Evolutionary conservation across 1,140 invertebrate genomes (phyloP).

Genomic region (Acyrthosiphon pisum): DNA sequence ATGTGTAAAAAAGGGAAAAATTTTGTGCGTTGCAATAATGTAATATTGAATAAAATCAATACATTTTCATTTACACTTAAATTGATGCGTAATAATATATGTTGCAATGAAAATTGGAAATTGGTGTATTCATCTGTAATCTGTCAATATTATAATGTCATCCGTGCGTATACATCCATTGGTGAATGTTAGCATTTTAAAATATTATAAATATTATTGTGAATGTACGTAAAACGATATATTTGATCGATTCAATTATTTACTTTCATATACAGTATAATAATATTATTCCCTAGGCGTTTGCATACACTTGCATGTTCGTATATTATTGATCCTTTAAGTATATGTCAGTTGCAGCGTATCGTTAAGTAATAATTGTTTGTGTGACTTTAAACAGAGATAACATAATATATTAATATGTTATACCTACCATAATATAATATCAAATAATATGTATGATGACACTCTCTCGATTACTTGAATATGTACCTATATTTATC

Average conservation of each 20-base stretch:
- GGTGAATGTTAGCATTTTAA: background rate
- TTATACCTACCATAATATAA: background rate
- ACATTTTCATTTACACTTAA: no score
- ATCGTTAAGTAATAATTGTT: background rate
- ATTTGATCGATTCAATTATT: background rate
- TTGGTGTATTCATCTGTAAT: background rate
- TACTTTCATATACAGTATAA: background rate
- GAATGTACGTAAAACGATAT: background rate
- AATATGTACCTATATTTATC: background rate
- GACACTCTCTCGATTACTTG: background rate
- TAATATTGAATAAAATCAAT: no score
- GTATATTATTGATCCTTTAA: background rate
- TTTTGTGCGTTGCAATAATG: no score
- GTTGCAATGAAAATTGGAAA: background rate
- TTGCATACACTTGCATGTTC: background rate
- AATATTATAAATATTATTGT: background rate
- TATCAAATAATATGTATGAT: no score
- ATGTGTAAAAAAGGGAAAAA: no score
- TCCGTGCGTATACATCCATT: background rate
- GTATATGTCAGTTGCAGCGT: background rate
- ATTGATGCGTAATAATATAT: no score
- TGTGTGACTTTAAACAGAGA: background rate
- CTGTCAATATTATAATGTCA: background rate
- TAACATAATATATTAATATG: background rate
- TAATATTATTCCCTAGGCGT: background rate